Percentiles rank a stretch among this genome's conserved stretches.
Conservation (phyloP, 2,888 invertebrate species). For the Patella depressa region DNA sequence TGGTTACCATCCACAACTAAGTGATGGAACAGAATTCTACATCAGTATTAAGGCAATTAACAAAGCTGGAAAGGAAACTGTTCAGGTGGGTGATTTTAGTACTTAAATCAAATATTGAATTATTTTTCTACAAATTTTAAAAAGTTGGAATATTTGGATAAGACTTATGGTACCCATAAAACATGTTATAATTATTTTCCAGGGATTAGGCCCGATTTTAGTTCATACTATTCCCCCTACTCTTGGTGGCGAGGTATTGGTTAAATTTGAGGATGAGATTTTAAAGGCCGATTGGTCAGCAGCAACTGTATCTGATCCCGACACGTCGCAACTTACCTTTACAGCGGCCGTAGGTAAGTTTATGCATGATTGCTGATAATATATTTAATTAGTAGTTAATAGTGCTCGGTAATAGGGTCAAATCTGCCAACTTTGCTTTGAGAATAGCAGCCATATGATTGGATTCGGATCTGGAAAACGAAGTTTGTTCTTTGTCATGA, state of each 20-base stretch:
- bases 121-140: too few species aligned
- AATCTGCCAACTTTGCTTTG: too few species aligned
- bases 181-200: neutral
- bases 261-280: conserved; percentile 23
- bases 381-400: neutral
- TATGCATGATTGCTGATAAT: too few species aligned
- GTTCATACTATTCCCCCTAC: conserved; percentile 34
- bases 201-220: conserved; percentile 40
- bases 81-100: conserved; percentile 28
- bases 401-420: too few species aligned
- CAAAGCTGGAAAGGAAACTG: conserved; percentile 36
- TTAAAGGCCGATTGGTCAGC: conserved; percentile 40
- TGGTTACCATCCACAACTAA: conserved; percentile 43
- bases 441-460: too few species aligned
- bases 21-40: conserved; percentile 46
- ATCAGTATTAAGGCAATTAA: conserved; percentile 49
- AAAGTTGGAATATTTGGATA: too few species aligned
- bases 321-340: conserved; percentile 33
- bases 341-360: conserved; percentile 41
- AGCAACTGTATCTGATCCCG: conserved; percentile 39
- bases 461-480: too few species aligned
- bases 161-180: too few species aligned
- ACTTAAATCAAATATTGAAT: too few species aligned
- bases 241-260: conserved; percentile 25
- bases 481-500: too few species aligned